A percentile compares a stretch with the other conserved stretches of the same genome.
Evolutionary conservation across 2,113 vertebrate genomes (phyloP).

Genomic region (Salminus brasiliensis): DNA sequence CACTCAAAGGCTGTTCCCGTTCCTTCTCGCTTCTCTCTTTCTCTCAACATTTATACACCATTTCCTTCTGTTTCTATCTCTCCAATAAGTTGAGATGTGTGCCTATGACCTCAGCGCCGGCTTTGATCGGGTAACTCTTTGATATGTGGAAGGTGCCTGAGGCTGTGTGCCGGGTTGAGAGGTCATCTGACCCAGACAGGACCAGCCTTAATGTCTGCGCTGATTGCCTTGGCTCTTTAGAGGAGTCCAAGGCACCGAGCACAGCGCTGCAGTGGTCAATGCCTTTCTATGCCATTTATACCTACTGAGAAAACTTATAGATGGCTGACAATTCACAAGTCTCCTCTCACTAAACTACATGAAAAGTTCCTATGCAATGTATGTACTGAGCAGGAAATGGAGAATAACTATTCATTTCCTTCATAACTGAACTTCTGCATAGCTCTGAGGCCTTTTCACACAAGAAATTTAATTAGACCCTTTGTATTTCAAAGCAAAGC

Average conservation of each 20-base stretch:
- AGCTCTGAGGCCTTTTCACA: constrained; percentile 1
- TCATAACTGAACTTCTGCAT: neutral
- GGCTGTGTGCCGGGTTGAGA: constrained; percentile 2
- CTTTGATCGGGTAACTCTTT: constrained; percentile 52
- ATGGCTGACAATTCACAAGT: neutral
- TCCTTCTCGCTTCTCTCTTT: neutral
- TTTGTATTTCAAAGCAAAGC: constrained; percentile 25
- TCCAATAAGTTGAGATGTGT: constrained; percentile 4
- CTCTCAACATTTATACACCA: neutral
- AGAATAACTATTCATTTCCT: neutral
- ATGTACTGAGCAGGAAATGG: neutral
- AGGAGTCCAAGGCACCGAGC: neutral
- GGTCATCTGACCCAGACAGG: neutral
- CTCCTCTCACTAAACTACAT: neutral
- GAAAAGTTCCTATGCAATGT: neutral
- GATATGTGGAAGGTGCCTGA: constrained; percentile 31
- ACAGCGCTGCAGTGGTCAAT: neutral
- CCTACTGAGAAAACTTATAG: neutral
- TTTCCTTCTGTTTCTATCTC: neutral
- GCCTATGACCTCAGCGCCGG: constrained; percentile 6
- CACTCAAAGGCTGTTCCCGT: neutral
- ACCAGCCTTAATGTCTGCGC: constrained; percentile 24
- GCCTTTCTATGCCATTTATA: neutral
- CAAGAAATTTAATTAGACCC: constrained; percentile 14
- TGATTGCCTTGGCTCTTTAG: constrained; percentile 13